A percentile compares a stretch with the other conserved stretches of the same genome.
Conservation (phyloP, 2,888 invertebrate species). For the Leptogaster cylindrica region DNA sequence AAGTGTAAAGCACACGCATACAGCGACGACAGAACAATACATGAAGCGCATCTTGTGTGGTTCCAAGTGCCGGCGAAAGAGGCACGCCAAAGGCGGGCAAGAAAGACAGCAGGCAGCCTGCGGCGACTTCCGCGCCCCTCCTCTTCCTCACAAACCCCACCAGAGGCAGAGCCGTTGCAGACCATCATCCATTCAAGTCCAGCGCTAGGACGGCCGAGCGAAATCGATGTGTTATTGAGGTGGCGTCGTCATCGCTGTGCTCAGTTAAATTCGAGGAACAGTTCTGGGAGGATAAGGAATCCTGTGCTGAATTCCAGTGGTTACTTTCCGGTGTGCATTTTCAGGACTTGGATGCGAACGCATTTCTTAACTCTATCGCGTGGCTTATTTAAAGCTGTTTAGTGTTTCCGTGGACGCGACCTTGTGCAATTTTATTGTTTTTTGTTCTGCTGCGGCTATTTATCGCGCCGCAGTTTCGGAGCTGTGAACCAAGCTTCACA, state of each 20-base stretch:
- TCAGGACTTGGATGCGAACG: constrained; percentile 13
- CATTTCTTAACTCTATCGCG: too few relatives aligned
- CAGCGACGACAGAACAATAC: background rate
- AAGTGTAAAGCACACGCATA: constrained; percentile 8
- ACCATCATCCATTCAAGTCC: constrained; percentile 36
- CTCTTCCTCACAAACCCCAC: background rate
- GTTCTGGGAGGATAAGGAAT: constrained; percentile 27
- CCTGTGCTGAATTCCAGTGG: constrained; percentile 5
- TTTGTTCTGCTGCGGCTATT: too few relatives aligned
- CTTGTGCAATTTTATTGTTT: too few relatives aligned
- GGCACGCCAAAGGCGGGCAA: background rate
- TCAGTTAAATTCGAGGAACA: constrained; percentile 11
- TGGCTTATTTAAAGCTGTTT: too few relatives aligned
- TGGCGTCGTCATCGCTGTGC: constrained; percentile 33
- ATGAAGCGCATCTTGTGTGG: background rate
- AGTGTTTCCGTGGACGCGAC: too few relatives aligned
- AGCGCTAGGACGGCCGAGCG: constrained; percentile 25
- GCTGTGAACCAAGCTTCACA: too few relatives aligned
- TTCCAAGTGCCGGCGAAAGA: background rate
- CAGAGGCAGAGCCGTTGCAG: constrained; percentile 13
- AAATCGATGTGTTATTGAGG: constrained; percentile 28
- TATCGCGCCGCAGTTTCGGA: too few relatives aligned
- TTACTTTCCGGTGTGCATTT: constrained; percentile 14
- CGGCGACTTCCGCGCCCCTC: background rate
- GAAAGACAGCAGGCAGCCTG: background rate